A percentile compares a stretch with the other conserved stretches of the same genome.
These are phyloP conservation scores for Chinchilla lanigera DNA, from an alignment of 2,113 vertebrate species.

Conservation along the genomic window DNA sequence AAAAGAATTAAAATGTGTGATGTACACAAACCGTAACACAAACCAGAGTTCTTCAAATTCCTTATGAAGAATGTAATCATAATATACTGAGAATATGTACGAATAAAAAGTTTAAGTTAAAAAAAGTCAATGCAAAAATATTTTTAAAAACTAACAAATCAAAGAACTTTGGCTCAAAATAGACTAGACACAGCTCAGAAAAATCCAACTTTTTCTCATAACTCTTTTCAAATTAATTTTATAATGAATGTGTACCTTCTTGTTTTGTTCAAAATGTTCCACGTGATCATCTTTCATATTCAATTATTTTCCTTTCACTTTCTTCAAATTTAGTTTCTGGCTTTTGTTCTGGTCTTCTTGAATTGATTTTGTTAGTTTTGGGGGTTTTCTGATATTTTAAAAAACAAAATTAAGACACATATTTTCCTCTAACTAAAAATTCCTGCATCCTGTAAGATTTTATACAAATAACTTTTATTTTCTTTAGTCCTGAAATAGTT, in stretches of 20 bases:
- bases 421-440: background rate
- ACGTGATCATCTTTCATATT: background rate
- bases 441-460: background rate
- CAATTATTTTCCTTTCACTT: background rate
- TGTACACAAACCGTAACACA: background rate
- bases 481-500: background rate
- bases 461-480: background rate
- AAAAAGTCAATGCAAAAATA: background rate
- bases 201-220: background rate
- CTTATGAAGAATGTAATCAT: background rate
- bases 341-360: background rate
- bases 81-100: background rate
- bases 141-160: background rate
- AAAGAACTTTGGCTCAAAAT: background rate
- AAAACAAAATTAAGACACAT: background rate
- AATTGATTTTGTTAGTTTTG: background rate
- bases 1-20: background rate
- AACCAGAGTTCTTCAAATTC: too few species aligned
- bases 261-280: background rate
- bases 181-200: too few species aligned
- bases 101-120: background rate
- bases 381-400: background rate
- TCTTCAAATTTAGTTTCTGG: background rate
- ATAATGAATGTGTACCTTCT: background rate
- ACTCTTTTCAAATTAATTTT: background rate